Base-by-base conservation (phyloP, 2,797 vertebrate genomes). In the Parauchenoglanis ngamensis region DNA sequence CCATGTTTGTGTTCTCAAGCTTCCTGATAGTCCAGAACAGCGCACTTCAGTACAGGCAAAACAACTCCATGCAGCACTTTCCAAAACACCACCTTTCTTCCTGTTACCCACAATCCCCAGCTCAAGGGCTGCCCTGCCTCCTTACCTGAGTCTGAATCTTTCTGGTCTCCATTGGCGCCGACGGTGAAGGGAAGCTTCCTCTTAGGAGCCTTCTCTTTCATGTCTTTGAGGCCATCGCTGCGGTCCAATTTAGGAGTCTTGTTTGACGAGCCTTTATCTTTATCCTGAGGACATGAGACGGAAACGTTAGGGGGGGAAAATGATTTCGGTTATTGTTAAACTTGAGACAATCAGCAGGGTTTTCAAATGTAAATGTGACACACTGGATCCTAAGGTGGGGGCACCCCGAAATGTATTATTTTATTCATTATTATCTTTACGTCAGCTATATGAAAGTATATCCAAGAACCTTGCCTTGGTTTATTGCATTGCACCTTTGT, bases 101-200 rank as follows among this genome's bases (percentile, higher is more conserved):
- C 31, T n/a, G 76, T 46, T 89, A 89, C 87, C 87, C 89, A 91
- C 49, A 89, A 91, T 49, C 13, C 89, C 46, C 54, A 73, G 84
- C 84, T 87, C 19, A 82, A 65, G 88, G 87, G 87, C 31, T 6
- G 80, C 87, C 75, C 79, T 46, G 25, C 83, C 83, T 73, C 49
- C 91, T 94, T 97, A 99, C 98, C 98, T 92, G 98, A 97, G 93
- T 99, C 98, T 31, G 98, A 99, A 95, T 99, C 97, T 94, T 99
- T 99, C 94, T 99, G 98, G 96, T 99, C 98, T 96, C 98, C 98
- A 98, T 99, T 98, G 95, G 98, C 96, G 95, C 98, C 98, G 86
- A 97, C 95, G 80, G 98, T 97, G 94, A 99, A 99, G 94, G 98
- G 98, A 93, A 99, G 95, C 94, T 99, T 99, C 94, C 98, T 96